Evolutionary conservation across 2,888 invertebrate genomes (phyloP), one percentile per base, ranked within the genome.

Genomic region (Aleiodes testaceus): DNA sequence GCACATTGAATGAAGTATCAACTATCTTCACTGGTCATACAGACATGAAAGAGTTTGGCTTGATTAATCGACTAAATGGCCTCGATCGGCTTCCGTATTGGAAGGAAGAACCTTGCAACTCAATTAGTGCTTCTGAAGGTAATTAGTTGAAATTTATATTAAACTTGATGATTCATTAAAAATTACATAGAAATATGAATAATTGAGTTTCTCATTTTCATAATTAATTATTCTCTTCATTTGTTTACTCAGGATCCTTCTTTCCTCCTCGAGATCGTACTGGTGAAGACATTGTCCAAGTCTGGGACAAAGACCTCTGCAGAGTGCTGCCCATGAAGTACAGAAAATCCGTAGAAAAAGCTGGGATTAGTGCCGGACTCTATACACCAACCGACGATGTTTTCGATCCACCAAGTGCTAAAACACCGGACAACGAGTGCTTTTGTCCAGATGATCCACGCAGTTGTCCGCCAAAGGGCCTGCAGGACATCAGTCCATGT

Each of bases 221-320:
- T 36, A 20, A 14, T 14, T 52, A 11, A 16, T 65, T 4, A 12
- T 30, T 52, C 18, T 63, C 45, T 52, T 47, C 4, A 18, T 68
- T 30, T 55, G 5, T 44, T 20, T 52, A 55, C 64, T 4, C 65
- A 88, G 95, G 95, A 0, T 95, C 95, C 0, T 94, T 96, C 87
- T 96, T 95, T 83, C 95, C 95, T 0, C 95, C 95, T 0, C 90
- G 94, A 0, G 91, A 93, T 55, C 67, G 72, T 52, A 87, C 87
- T 9, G 84, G 85, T 71, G 89, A 91, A 0, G 92, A 95, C 82
- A 88, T 91, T 0, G 91, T 95, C 14, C 90, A 94, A 78, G 88
- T 97, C 0, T 97, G 95, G 85, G 95, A 96, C 83, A 95, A 95
- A 84, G 96, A 97, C 83, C 87, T 97, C 52, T 97, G 97, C 83